Evolutionary conservation across 2,888 invertebrate genomes (phyloP), one percentile per base, ranked within the genome.

Genomic region (Pseudolycoriella hygida): DNA sequence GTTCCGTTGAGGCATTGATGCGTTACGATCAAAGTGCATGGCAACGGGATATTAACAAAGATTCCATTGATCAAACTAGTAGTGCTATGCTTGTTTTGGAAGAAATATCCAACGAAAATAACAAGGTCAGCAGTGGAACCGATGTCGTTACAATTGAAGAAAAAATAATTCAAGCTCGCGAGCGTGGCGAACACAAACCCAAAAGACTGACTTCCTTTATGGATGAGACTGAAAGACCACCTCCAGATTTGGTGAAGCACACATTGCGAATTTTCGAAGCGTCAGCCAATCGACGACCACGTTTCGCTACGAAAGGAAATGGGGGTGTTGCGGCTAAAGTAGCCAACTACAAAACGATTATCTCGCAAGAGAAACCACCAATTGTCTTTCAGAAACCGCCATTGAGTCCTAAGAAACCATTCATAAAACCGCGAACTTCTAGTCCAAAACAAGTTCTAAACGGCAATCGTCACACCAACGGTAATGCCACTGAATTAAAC

Each of bases 221-320:
- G 55, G 76, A 76, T 53, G 81, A 80, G 51, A 75, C 76, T 12
- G 88, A 88, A 56, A 71, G 87, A 42, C 92, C 92, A 2, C 89
- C 90, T 15, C 81, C 82, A 1, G 90, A 92, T 68, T 77, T 89
- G 52, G 92, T 92, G 48, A 85, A 84, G 55, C 80, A 86, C 49
- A 81, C 87, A 12, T 73, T 88, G 50, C 76, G 80, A 57, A 79
- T 88, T 57, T 92, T 90, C 66, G 90, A 92, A 61, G 71, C 72
- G 40, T 69, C 73, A 1, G 74, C 76, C 11, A 67, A 74, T 52
- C 68, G 73, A 1, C 53, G 60, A 6, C 48, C 65, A 48, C 63
- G 74, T 52, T 63, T 76, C n/a, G 47, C 55, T 48, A 65, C 50
- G 55, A 68, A 56, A 54, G 40, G 62, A 70, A 44, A 40, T 19